These are phyloP conservation scores for Acanthis flammea DNA, from an alignment of 2,797 vertebrate species.

Conservation along the genomic window DNA sequence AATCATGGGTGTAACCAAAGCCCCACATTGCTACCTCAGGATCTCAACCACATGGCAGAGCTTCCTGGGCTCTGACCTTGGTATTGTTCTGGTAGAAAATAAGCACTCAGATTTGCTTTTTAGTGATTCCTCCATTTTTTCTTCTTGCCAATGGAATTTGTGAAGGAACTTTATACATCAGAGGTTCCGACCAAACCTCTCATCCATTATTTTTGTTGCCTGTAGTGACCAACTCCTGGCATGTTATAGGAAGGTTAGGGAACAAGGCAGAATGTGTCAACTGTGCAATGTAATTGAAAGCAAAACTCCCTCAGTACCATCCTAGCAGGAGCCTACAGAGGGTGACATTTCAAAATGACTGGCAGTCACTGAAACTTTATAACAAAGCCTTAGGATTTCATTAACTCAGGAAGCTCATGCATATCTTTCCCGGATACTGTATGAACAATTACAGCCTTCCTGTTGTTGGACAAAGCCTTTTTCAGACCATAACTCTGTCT, in stretches of 20 bases:
- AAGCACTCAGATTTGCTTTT: not conserved
- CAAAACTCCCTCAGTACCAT: not conserved
- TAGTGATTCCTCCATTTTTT: not conserved
- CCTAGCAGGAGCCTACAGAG: not conserved
- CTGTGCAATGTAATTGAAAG: not conserved
- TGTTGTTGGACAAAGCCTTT: slow-evolving; percentile 41
- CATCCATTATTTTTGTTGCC: not conserved
- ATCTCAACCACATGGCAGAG: not conserved
- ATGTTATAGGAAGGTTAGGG: not conserved
- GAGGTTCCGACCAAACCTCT: not conserved
- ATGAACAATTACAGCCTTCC: slow-evolving; percentile 49
- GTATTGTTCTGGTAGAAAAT: not conserved
- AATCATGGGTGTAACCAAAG: slow-evolving; percentile 33
- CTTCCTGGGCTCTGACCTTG: not conserved
- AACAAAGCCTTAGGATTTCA: not conserved
- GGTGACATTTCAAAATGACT: slow-evolving; percentile 29
- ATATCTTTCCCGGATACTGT: slow-evolving; percentile 43
- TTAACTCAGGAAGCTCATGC: slow-evolving; percentile 34
- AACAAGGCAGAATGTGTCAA: slow-evolving; percentile 7
- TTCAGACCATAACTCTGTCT: slow-evolving; percentile 5
- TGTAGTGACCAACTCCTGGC: not conserved
- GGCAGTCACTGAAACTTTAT: not conserved
- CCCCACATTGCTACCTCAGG: not conserved
- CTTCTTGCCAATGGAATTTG: not conserved
- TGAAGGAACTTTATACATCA: not conserved